phyloP scores from a whole-genome alignment of 2,113 vertebrate genomes.

The Archocentrus centrarchus region DNA sequence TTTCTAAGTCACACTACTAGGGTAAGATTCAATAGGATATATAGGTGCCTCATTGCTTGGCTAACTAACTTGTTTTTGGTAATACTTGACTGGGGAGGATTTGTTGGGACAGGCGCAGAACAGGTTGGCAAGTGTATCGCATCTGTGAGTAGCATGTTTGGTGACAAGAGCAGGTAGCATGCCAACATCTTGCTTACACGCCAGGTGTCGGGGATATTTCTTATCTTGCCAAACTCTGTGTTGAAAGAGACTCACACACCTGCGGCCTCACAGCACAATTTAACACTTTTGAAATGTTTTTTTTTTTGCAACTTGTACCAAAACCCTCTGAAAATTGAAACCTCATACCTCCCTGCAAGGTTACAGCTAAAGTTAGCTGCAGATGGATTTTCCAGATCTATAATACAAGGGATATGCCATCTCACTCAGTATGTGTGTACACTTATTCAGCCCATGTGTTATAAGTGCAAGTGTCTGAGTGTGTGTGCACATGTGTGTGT shows the following conservation, averaged over 20 bases:
- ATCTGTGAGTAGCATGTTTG: slow-evolving; percentile 52
- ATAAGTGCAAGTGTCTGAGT: slow-evolving; percentile 61
- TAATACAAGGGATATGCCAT: slow-evolving; percentile 33
- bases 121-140: slow-evolving; percentile 50
- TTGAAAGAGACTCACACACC: slow-evolving; percentile 59
- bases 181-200: slow-evolving; percentile 44
- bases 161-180: slow-evolving; percentile 57
- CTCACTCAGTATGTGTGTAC: slow-evolving; percentile 20
- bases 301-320: slow-evolving; percentile 1
- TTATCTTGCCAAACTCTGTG: slow-evolving; percentile 60
- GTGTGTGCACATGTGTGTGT: slow-evolving; percentile 29
- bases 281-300: slow-evolving; percentile 18
- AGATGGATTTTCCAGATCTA: slow-evolving; percentile 44
- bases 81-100: slow-evolving; percentile 9
- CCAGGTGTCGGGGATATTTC: slow-evolving; percentile 52
- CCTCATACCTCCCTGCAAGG: background rate
- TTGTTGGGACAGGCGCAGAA: slow-evolving; percentile 45
- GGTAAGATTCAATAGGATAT: background rate
- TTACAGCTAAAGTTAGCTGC: slow-evolving; percentile 33
- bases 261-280: background rate
- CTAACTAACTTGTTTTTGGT: background rate
- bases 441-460: slow-evolving; percentile 51
- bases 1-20: background rate
- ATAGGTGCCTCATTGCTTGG: background rate
- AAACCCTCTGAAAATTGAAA: slow-evolving; percentile 24